Conservation (phyloP, 2,888 invertebrate genomes). For the Leptura quadrifasciata region DNA sequence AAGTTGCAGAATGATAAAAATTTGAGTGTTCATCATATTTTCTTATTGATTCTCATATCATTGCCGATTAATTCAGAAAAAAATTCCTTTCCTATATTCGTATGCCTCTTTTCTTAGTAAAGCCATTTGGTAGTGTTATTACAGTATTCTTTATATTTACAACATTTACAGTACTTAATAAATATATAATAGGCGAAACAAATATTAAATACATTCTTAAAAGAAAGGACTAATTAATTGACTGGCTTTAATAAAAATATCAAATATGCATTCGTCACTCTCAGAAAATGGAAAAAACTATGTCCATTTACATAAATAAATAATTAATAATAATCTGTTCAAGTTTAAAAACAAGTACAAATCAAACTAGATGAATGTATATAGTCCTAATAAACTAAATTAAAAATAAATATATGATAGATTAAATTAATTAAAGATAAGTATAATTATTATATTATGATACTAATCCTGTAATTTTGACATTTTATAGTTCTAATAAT, state of each 20-base stretch:
- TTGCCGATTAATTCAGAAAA: neutral
- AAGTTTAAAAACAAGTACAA: neutral
- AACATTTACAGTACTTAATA: conserved; percentile 20
- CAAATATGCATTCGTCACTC: neutral
- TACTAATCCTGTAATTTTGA: no score
- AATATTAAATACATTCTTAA: neutral
- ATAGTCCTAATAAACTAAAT: neutral
- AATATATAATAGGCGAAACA: neutral
- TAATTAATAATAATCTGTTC: neutral
- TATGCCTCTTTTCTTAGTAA: neutral
- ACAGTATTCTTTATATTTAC: conserved; percentile 22
- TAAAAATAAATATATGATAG: no score
- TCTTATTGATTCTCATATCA: neutral
- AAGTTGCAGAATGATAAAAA: neutral
- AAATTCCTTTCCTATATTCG: neutral
- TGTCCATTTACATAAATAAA: neutral
- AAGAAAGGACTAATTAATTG: conserved; percentile 4
- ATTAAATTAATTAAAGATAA: no score
- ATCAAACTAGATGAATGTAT: neutral
- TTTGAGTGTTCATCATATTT: neutral
- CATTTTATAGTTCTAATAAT: no score
- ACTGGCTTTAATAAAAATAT: conserved; percentile 5
- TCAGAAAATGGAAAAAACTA: neutral
- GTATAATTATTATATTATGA: no score
- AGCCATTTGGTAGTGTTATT: neutral